These are phyloP conservation scores for Cherax quadricarinatus DNA, from an alignment of 1,140 invertebrate species.

Conservation along the genomic window DNA sequence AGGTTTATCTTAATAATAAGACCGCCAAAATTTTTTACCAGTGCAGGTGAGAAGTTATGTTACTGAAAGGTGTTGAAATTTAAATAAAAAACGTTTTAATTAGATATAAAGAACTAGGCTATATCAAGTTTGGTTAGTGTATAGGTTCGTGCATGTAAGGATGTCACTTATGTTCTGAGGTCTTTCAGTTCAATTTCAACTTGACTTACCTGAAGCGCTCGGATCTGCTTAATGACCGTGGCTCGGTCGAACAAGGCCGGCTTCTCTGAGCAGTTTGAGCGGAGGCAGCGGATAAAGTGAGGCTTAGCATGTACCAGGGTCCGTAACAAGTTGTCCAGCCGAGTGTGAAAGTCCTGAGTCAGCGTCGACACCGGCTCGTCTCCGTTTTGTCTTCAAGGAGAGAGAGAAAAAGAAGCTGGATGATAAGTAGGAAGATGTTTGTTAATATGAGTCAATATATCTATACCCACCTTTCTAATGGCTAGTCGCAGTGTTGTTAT, in stretches of 20 bases:
- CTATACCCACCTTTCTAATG: neutral
- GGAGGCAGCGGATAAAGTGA: slow-evolving; percentile 94
- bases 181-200: too few species aligned
- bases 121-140: too few species aligned
- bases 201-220: slow-evolving; percentile 84
- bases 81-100: too few species aligned
- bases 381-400: slow-evolving; percentile 83
- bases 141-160: too few species aligned
- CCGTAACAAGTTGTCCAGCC: slow-evolving; percentile 92
- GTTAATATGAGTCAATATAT: neutral
- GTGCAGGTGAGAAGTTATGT: too few species aligned
- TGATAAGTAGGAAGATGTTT: neutral
- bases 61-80: too few species aligned
- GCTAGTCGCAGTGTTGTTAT: too few species aligned
- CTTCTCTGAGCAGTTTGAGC: slow-evolving; percentile 88
- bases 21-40: too few species aligned
- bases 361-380: slow-evolving; percentile 93
- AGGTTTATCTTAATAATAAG: too few species aligned
- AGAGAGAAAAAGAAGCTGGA: neutral
- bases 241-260: slow-evolving; percentile 83
- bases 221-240: slow-evolving; percentile 89
- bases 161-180: too few species aligned
- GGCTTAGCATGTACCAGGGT: slow-evolving; percentile 94
- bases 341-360: slow-evolving; percentile 95
- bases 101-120: too few species aligned